Base-by-base conservation (phyloP, 2,888 invertebrate genomes). In the Nasonia oneida region DNA sequence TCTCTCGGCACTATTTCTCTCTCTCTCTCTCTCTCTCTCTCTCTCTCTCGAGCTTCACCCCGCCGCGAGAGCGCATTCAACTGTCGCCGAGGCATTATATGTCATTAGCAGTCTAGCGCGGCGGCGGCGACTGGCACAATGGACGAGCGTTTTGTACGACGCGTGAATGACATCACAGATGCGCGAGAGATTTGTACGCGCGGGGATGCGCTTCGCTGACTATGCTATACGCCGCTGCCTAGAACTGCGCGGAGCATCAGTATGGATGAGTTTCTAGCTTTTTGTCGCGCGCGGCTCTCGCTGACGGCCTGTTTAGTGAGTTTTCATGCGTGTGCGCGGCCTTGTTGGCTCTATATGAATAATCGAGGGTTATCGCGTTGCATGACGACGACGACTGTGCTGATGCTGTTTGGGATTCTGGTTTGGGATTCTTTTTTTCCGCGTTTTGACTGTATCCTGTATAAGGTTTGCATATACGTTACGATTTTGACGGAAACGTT, bases 101-200 rank as follows among this genome's bases (percentile, higher is more conserved):
- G 90, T 91, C 92, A 92, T 92, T 92, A 93, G 91, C 88, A 90
- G 91, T 77, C 39, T 74, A 61, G 12, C 12, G 57, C 29, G 29
- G 39, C 29, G 29, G n/a, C 53, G 50, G 61, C 57, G 67, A 67
- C 37, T 37, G 53, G 23, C 2, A 53, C 15, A 23, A n/a, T 47
- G 42, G 29, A 53, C 33, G 71, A 73, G 5, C 77, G 77, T 79
- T 79, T 79, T 70, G 79, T 79, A 47, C 23, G 33, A 50, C 74
- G 47, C 37, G 74, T 29, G 47, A 74, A 47, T 42, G 73, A 73
- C 73, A 61, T 61, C 57, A 73, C 73, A 73, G 73, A 73, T 73
- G 73, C 39, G 42, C 67, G 67, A 67, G 67, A 67, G 67, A 67
- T 67, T 67, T 67, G 67, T 67, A 67, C 67, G 67, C 67, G 29